Evolutionary conservation across 2,797 vertebrate genomes (phyloP), one percentile per base, ranked within the genome.

Genomic region (Spondyliosoma cantharus): DNA sequence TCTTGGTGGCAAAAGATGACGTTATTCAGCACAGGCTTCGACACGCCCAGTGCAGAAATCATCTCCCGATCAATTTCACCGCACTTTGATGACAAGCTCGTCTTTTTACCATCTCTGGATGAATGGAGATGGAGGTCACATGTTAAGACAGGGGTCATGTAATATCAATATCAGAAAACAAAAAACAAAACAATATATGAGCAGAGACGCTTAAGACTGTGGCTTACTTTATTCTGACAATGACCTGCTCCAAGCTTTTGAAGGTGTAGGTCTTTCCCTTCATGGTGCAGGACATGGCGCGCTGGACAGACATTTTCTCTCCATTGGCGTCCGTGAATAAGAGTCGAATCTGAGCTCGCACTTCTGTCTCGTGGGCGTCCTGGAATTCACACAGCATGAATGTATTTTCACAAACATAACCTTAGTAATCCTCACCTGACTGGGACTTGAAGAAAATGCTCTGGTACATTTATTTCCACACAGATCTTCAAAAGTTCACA

Each of bases 1-100:
- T 99, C 98, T 96, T 99, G 98, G 85, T 99, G 98, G 88, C 98
- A 99, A 91, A 99, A 99, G 86, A 99, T 98, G 90, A 99, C 98
- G 11, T 98, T 95, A 90, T 96, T 98, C 54, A 99, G 93, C 65
- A 99, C 97, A 0, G 98, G 90, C 76, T 98, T 98, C 45, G 97
- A 98, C 75, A 99, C 98, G 0, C 98, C 98, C 57, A 99, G 93
- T 14, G 96, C 90, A 0, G 96, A 96, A 92, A 99, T 98, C 98
- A 99, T 99, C 91, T 98, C 98, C 45, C 96, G 93, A 72, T 99
- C 97, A 20, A 99, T 93, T 84, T 99, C 98, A 14, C 95, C 96
- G 90, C 98, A 99, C 84, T 99, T 99, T 19, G 97, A 97, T 48
- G 97, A 97, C 82, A 98, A 82, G 77, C 97, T 98, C 75, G 96